Conservation (phyloP, 1,140 invertebrate species). For the Formica selysi region DNA sequence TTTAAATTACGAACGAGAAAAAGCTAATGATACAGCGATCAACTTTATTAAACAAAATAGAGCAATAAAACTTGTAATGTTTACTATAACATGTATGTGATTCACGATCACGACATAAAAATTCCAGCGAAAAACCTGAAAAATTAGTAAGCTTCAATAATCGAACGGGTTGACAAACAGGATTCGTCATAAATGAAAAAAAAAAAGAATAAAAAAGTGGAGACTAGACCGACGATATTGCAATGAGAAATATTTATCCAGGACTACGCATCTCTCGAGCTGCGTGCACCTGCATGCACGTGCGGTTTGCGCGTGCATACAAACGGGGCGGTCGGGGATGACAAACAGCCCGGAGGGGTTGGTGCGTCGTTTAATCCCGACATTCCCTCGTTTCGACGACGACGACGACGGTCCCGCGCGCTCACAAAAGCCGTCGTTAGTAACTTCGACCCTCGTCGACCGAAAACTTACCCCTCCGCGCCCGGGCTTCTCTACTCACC, state of each 20-base stretch:
- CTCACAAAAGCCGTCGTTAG: conserved; percentile 80
- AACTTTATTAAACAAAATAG: not conserved
- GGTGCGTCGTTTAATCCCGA: conserved; percentile 70
- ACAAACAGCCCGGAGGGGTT: conserved; percentile 70
- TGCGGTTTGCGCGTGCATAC: conserved; percentile 54
- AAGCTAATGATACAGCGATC: not conserved
- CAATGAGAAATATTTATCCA: conserved; percentile 59
- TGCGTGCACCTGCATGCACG: conserved; percentile 49
- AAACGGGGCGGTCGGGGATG: conserved; percentile 60
- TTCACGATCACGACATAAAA: not conserved
- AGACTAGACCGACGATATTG: not conserved
- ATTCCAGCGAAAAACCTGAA: not conserved
- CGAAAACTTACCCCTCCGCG: conserved; percentile 49
- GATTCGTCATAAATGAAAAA: not conserved
- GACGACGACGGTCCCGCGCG: conserved; percentile 35
- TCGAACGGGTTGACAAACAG: conserved; percentile 6
- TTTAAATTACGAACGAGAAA: not conserved
- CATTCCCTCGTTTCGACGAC: conserved; percentile 54
- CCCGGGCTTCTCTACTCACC: not conserved
- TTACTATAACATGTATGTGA: not conserved
- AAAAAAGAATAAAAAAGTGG: not conserved
- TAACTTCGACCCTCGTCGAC: conserved; percentile 71
- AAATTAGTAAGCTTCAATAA: not conserved
- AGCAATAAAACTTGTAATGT: not conserved
- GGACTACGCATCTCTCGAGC: not conserved